These are phyloP conservation scores for Axis porcinus DNA, from an alignment of 2,113 vertebrate species.

Conservation along the genomic window DNA sequence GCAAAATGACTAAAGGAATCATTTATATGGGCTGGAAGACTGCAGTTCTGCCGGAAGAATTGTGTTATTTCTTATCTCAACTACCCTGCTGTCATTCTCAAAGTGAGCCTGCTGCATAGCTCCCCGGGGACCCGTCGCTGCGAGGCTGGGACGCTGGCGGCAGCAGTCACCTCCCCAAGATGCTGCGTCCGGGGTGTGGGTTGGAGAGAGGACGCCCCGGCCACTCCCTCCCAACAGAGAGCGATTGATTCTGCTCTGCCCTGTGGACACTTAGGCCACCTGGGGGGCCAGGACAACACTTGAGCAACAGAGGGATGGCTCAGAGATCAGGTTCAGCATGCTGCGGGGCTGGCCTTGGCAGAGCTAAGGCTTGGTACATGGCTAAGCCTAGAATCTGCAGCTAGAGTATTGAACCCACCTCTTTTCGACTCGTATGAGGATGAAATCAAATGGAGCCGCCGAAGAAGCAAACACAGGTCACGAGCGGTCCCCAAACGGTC, in stretches of 20 bases:
- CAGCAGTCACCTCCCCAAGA: neutral
- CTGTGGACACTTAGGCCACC: neutral
- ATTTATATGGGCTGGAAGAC: slow-evolving; percentile 65
- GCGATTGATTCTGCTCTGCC: neutral
- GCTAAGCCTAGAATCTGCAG: neutral
- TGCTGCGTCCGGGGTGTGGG: neutral
- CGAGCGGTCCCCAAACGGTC: neutral
- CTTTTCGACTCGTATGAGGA: neutral
- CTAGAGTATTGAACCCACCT: neutral
- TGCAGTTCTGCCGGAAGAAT: slow-evolving; percentile 51
- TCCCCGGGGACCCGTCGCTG: neutral
- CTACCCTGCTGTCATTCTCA: slow-evolving; percentile 42
- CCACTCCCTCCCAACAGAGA: neutral
- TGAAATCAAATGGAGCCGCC: neutral
- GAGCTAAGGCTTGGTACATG: neutral
- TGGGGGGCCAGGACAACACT: accelerated
- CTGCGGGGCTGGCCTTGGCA: neutral
- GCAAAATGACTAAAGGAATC: slow-evolving; percentile 72
- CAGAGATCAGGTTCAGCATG: neutral
- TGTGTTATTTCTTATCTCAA: slow-evolving; percentile 68
- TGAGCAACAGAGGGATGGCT: neutral
- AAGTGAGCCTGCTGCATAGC: neutral
- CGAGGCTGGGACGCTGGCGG: accelerated
- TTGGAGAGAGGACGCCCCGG: accelerated
- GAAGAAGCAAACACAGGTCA: neutral